Evolutionary conservation across 1,140 invertebrate species (phyloP), one percentile per base, ranked within the genome.

Genomic region (Macrobrachium nipponense): DNA sequence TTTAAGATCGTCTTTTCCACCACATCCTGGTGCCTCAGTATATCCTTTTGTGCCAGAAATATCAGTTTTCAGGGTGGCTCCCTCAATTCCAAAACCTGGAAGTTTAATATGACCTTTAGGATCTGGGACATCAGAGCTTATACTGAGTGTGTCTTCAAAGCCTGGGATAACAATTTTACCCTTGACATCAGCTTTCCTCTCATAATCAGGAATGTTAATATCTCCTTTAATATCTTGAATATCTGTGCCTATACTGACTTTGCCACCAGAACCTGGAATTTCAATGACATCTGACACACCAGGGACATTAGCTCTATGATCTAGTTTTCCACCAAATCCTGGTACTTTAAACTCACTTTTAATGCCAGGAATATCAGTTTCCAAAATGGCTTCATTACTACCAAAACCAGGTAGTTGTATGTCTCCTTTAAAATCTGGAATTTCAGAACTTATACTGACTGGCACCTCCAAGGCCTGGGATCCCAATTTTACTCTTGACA

Each of bases 101-200:
- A 64, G n/a, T 15, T 43, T 15, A 66, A 18, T n/a, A 43, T 43
- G n/a, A 18, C 36, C 62, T 20, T 80, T 80, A 14, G 66, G 18
- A 27, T 68, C 43, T 43, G 78, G 78, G 12, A 80, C 43, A 44
- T 66, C 78, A 10, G 78, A 20, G 12, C 51, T 80, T 10, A 66
- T 43, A 11, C 14, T 62, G 12, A 80, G n/a, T n/a, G 36, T 66
- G 5, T 60, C 62, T 44, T n/a, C 78, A 80, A 66, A 44, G 17
- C 23, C 61, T 17, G 61, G 27, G 5, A 66, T 27, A 12, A 44
- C 78, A 80, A 62, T n/a, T 43, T 36, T 66, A 14, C 23, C 23
- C 27, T 79, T 66, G 15, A 80, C 62, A 18, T 14, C 61, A 44
- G 51, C 18, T 66, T 80, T 80, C 14, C 43, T 61, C 36, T 60